Conservation (phyloP, 2,797 vertebrate species). For the Amniataba percoides region DNA sequence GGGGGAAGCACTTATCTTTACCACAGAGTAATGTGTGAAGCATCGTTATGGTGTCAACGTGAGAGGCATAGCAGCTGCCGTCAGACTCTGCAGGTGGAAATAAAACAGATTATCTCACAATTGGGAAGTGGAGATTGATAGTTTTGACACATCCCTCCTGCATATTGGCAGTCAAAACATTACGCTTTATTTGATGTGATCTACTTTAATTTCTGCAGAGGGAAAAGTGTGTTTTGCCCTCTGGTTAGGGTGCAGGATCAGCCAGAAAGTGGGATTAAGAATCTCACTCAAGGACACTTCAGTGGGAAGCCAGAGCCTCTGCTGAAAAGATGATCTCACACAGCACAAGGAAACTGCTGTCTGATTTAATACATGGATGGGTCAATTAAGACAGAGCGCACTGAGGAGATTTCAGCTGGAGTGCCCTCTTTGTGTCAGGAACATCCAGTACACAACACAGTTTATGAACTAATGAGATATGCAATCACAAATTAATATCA, state of each 20-base stretch:
- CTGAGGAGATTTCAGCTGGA: background rate
- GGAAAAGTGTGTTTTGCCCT: slow-evolving; percentile 45
- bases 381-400: background rate
- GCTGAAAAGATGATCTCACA: slow-evolving; percentile 21
- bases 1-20: slow-evolving; percentile 39
- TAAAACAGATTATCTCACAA: slow-evolving; percentile 55
- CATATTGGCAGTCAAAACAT: slow-evolving; percentile 55
- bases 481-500: background rate
- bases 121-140: slow-evolving; percentile 29
- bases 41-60: slow-evolving; percentile 54
- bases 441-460: background rate
- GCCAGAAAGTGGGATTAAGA: slow-evolving; percentile 48
- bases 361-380: background rate
- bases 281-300: slow-evolving; percentile 50
- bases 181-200: slow-evolving; percentile 44
- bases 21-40: slow-evolving; percentile 44
- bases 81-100: slow-evolving; percentile 53
- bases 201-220: slow-evolving; percentile 52
- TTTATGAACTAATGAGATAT: background rate
- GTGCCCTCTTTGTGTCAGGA: background rate
- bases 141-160: slow-evolving; percentile 43
- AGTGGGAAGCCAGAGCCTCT: slow-evolving; percentile 6
- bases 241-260: slow-evolving; percentile 30
- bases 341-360: background rate
- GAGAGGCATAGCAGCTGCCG: slow-evolving; percentile 37